Conservation (phyloP, 1,140 invertebrate species). For the Drosophila lacertosa region DNA sequence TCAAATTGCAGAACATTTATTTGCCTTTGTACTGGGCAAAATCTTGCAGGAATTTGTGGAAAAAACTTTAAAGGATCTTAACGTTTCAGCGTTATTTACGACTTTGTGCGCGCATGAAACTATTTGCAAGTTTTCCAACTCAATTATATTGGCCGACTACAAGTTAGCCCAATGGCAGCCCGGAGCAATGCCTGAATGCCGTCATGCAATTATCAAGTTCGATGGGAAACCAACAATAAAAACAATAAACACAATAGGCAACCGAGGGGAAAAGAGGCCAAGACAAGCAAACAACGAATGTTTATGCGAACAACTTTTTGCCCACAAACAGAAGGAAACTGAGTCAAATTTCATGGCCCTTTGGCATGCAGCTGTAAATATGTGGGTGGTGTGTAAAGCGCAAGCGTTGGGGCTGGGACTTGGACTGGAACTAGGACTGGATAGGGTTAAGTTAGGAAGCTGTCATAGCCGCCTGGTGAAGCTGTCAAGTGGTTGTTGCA, state of each 20-base stretch:
- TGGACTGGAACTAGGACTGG: too few relatives aligned
- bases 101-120: slow-evolving; percentile 26
- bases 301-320: slow-evolving; percentile 55
- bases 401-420: too few relatives aligned
- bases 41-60: background rate
- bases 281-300: slow-evolving; percentile 54
- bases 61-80: background rate
- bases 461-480: background rate
- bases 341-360: slow-evolving; percentile 38
- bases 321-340: slow-evolving; percentile 30
- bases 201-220: slow-evolving; percentile 66
- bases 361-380: slow-evolving; percentile 4
- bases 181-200: slow-evolving; percentile 27
- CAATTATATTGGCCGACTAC: slow-evolving; percentile 53
- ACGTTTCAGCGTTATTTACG: slow-evolving; percentile 54
- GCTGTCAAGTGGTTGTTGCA: slow-evolving; percentile 41
- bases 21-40: slow-evolving; percentile 30
- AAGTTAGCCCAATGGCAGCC: slow-evolving; percentile 39
- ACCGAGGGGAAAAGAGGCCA: slow-evolving; percentile 22
- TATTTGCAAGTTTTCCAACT: slow-evolving; percentile 69
- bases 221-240: slow-evolving; percentile 48
- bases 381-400: background rate
- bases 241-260: slow-evolving; percentile 37
- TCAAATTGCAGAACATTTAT: background rate
- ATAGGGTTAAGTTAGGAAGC: background rate